A percentile compares a stretch with the other conserved stretches of the same genome.
Evolutionary conservation across 2,888 invertebrate species (phyloP).

Genomic region (Leptothorax acervorum): DNA sequence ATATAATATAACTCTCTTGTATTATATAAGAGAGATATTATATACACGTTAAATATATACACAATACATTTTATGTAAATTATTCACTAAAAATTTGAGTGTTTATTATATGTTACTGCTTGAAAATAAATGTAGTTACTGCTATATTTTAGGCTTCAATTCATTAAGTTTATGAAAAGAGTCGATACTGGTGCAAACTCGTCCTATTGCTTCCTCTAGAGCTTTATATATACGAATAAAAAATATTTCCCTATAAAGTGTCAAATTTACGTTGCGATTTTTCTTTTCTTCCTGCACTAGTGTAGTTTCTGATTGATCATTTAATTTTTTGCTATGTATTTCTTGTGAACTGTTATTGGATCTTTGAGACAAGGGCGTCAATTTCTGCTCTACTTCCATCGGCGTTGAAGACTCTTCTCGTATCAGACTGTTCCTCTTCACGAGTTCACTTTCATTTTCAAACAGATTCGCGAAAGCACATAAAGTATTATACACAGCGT

Average conservation of each 20-base stretch:
- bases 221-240: constrained; percentile 72
- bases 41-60: background rate
- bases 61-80: background rate
- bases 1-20: too few relatives aligned
- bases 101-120: background rate
- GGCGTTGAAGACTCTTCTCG: background rate
- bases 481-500: constrained; percentile 70
- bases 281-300: background rate
- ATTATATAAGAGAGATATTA: too few relatives aligned
- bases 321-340: background rate
- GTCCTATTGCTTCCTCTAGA: constrained; percentile 68
- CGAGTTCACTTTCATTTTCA: constrained; percentile 71
- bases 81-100: background rate
- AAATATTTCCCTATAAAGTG: constrained; percentile 72
- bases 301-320: background rate
- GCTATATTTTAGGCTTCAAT: constrained; percentile 37
- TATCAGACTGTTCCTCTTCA: constrained; percentile 51
- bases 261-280: constrained; percentile 3
- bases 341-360: background rate
- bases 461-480: constrained; percentile 75
- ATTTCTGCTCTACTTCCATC: background rate
- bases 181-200: constrained; percentile 72
- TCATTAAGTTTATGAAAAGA: constrained; percentile 71
- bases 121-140: background rate
- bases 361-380: background rate